These are phyloP conservation scores for Esox niger DNA, from an alignment of 2,113 vertebrate species.

Conservation along the genomic window DNA sequence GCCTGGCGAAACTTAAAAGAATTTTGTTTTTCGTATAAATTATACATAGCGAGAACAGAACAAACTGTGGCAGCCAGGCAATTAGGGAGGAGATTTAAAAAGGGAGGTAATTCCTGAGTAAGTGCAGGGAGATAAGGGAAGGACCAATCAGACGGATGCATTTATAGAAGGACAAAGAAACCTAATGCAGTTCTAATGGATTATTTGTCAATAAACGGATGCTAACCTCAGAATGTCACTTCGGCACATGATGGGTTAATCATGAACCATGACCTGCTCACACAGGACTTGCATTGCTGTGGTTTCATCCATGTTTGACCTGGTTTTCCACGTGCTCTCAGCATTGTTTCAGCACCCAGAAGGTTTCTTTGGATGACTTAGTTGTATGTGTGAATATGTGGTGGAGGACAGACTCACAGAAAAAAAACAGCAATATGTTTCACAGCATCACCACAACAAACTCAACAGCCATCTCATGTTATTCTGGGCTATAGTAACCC, in stretches of 20 bases:
- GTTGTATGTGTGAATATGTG: too few relatives aligned
- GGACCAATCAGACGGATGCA: conserved; percentile 1
- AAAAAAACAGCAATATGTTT: too few relatives aligned
- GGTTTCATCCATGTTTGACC: conserved; percentile 19
- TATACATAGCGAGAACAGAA: conserved; percentile 1
- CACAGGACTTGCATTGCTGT: conserved; percentile 16
- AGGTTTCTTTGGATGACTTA: too few relatives aligned
- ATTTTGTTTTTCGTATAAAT: conserved; percentile 1
- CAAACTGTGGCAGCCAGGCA: conserved; percentile 7
- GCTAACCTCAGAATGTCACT: conserved; percentile 10
- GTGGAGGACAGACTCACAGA: too few relatives aligned
- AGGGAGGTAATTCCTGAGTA: not conserved
- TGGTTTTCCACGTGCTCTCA: too few relatives aligned
- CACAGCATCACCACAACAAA: too few relatives aligned
- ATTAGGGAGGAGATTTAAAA: conserved; percentile 10
- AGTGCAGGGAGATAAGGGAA: conserved; percentile 10
- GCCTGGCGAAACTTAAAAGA: not conserved
- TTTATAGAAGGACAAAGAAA: conserved; percentile 19
- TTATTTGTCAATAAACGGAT: conserved; percentile 59
- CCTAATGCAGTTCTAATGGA: conserved; percentile 56
- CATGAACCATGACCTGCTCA: conserved; percentile 40
- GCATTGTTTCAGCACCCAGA: too few relatives aligned
- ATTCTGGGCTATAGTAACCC: too few relatives aligned
- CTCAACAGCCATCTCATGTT: too few relatives aligned
- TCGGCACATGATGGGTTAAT: conserved; percentile 15